Conservation (phyloP, 2,888 invertebrate genomes). For the Alloplasta piceator region DNA sequence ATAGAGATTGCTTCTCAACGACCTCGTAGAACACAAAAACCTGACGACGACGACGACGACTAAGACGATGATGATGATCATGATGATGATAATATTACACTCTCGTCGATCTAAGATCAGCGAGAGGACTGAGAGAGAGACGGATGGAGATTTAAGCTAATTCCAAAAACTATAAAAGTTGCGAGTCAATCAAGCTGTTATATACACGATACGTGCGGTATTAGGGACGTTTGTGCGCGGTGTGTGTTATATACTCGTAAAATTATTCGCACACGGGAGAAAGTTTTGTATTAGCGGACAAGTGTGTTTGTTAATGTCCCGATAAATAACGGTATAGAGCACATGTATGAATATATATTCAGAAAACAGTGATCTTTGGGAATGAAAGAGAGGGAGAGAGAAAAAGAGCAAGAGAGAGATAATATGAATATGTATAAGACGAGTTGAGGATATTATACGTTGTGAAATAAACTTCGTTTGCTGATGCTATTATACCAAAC, state of each 20-base stretch:
- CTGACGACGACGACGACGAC: constrained; percentile 42
- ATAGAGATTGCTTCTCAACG: constrained; percentile 50
- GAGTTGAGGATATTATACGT: constrained; percentile 32
- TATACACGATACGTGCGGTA: constrained; percentile 46
- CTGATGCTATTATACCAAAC: constrained; percentile 13
- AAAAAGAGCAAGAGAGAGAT: constrained; percentile 28
- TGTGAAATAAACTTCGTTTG: constrained; percentile 40
- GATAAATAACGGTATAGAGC: constrained; percentile 60
- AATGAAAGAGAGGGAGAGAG: constrained; percentile 35
- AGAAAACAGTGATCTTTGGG: constrained; percentile 16
- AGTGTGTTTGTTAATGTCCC: constrained; percentile 62
- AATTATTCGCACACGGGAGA: constrained; percentile 43
- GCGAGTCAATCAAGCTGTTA: constrained; percentile 65
- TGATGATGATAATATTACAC: constrained; percentile 41
- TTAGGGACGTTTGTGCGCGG: constrained; percentile 39
- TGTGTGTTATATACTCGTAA: constrained; percentile 53
- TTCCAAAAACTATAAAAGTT: constrained; percentile 63
- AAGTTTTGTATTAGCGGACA: constrained; percentile 44
- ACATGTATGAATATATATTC: constrained; percentile 15
- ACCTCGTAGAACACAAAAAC: constrained; percentile 30
- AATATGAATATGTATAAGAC: constrained; percentile 60
- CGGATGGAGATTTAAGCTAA: constrained; percentile 41
- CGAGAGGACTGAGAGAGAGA: constrained; percentile 1
- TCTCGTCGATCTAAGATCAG: background rate
- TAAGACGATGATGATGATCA: constrained; percentile 46